A percentile compares a stretch with the other conserved stretches of the same genome.
Evolutionary conservation across 2,113 vertebrate species (phyloP).

Genomic region (Raja brachyura): DNA sequence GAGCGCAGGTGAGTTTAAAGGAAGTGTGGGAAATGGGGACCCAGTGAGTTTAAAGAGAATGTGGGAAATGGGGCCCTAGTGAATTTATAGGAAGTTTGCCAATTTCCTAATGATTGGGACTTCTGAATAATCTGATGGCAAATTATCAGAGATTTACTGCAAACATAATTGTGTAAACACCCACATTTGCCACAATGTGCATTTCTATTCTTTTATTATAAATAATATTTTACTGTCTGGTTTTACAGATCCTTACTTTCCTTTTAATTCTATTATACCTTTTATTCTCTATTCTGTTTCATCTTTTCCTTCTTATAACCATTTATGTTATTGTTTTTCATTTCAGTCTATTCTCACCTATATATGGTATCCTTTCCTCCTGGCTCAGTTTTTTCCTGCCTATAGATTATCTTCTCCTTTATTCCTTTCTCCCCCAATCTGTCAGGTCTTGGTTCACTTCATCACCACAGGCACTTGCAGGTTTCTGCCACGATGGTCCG

Average conservation of each 20-base stretch:
- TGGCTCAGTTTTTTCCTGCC: neutral
- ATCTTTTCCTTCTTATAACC: neutral
- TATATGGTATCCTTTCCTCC: neutral
- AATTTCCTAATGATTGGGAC: too few relatives aligned
- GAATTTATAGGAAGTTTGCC: too few relatives aligned
- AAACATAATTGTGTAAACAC: neutral
- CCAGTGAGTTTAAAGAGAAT: too few relatives aligned
- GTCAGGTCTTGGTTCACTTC: constrained; percentile 11
- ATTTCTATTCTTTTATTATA: neutral
- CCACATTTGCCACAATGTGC: neutral
- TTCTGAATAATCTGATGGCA: neutral
- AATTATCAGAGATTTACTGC: neutral
- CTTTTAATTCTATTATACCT: neutral
- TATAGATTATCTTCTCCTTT: neutral
- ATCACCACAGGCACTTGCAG: constrained; percentile 16
- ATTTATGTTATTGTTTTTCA: too few relatives aligned
- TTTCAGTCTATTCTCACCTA: neutral
- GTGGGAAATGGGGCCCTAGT: too few relatives aligned
- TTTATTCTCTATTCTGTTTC: neutral
- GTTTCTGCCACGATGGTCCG: constrained; percentile 16
- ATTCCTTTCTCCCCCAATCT: neutral
- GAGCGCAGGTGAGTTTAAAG: neutral
- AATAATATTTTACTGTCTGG: neutral
- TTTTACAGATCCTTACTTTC: neutral
- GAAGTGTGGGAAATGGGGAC: too few relatives aligned